Evolutionary conservation across 37 sponge, comb jelly and placozoan species (phyloP).

Genomic region (Beroe forskalii): DNA sequence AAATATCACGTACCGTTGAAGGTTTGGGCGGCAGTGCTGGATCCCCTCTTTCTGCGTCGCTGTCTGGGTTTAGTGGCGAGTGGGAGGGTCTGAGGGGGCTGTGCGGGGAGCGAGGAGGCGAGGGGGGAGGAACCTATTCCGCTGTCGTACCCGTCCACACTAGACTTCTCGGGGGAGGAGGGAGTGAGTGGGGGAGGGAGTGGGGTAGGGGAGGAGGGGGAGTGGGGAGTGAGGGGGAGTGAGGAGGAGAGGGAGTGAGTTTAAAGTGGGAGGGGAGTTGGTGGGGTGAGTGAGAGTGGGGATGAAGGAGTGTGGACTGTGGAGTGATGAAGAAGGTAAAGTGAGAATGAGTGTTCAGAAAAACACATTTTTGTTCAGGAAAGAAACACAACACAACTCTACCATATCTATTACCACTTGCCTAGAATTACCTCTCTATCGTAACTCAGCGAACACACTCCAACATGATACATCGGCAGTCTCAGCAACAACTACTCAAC

Average conservation of each 20-base stretch:
- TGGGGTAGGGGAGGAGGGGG: not conserved
- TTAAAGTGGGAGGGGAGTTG: not conserved
- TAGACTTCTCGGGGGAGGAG: constrained; percentile 15
- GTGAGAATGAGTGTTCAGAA: too few species aligned
- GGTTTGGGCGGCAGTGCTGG: not conserved
- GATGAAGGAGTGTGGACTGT: not conserved
- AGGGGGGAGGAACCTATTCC: constrained; percentile 35
- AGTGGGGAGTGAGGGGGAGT: not conserved
- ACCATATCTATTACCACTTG: too few species aligned
- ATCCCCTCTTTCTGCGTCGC: constrained; percentile 23
- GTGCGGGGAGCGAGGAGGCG: not conserved
- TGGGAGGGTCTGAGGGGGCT: constrained; percentile 27
- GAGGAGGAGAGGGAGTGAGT: not conserved
- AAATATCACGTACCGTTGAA: constrained; percentile 49
- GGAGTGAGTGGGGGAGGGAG: not conserved
- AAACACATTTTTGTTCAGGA: too few species aligned
- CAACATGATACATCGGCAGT: too few species aligned
- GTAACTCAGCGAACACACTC: too few species aligned
- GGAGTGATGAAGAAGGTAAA: not conserved
- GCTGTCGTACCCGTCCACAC: constrained; percentile 54
- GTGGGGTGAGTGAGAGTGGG: not conserved
- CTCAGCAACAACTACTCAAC: too few species aligned
- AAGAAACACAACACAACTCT: too few species aligned
- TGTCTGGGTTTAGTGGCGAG: not conserved
- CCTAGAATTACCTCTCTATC: too few species aligned